Conservation (phyloP, 1,140 invertebrate genomes). For the Euglossa dilemma region DNA sequence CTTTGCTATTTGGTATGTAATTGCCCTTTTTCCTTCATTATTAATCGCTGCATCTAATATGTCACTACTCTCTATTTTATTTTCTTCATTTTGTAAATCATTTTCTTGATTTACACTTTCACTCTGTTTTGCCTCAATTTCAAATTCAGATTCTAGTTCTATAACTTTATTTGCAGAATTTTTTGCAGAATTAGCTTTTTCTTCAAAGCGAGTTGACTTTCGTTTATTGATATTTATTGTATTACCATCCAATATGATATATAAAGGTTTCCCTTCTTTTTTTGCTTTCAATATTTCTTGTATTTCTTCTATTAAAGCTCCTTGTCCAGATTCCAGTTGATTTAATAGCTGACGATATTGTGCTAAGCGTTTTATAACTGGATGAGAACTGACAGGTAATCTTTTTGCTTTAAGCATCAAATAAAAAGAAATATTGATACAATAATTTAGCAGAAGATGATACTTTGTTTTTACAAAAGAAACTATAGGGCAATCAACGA, state of each 20-base stretch:
- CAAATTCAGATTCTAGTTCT: neutral
- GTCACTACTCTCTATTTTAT: slow-evolving; percentile 73
- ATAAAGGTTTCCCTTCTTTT: slow-evolving; percentile 67
- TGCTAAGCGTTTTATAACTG: slow-evolving; percentile 91
- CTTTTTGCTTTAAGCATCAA: slow-evolving; percentile 90
- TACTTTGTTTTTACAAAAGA: slow-evolving; percentile 88
- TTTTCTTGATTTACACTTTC: slow-evolving; percentile 36
- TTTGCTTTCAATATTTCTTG: slow-evolving; percentile 77
- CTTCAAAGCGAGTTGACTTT: slow-evolving; percentile 29
- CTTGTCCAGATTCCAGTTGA: slow-evolving; percentile 88
- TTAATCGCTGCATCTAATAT: slow-evolving; percentile 71
- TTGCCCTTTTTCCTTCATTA: slow-evolving; percentile 87
- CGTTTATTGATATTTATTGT: slow-evolving; percentile 21
- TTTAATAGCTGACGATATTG: slow-evolving; percentile 90
- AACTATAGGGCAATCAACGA: slow-evolving; percentile 83
- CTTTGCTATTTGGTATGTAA: slow-evolving; percentile 96
- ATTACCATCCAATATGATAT: slow-evolving; percentile 64
- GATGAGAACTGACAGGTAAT: slow-evolving; percentile 89
- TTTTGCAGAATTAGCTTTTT: slow-evolving; percentile 10
- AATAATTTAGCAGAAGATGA: slow-evolving; percentile 90
- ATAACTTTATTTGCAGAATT: neutral
- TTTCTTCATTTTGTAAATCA: slow-evolving; percentile 51
- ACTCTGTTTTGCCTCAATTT: neutral
- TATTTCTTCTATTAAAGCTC: slow-evolving; percentile 82
- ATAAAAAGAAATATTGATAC: slow-evolving; percentile 93